Percentiles rank a stretch among this genome's conserved stretches.
phyloP scores from a whole-genome alignment of 2,113 vertebrate genomes.

The Cariama cristata region DNA sequence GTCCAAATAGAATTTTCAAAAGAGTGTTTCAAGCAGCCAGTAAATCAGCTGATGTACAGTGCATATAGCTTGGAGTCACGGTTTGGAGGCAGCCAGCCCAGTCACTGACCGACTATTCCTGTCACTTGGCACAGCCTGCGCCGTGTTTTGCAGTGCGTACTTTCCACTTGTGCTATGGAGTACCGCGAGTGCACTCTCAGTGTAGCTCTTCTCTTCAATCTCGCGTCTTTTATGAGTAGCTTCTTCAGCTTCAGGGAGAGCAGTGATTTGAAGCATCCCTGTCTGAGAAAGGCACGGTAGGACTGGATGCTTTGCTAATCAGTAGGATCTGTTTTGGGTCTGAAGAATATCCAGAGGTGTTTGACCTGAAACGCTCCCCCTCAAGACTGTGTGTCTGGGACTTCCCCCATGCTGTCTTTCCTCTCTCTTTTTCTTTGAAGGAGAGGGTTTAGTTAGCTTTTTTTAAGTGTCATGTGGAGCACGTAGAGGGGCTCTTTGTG shows the following conservation, averaged over 20 bases:
- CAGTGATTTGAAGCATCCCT: background rate
- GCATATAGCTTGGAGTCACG: background rate
- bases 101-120: background rate
- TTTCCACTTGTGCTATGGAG: background rate
- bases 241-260: background rate
- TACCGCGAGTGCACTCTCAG: rapidly evolving
- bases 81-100: background rate
- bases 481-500: rapidly evolving
- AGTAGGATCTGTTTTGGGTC: background rate
- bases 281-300: background rate
- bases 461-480: background rate
- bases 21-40: background rate
- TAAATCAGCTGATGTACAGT: background rate
- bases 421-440: background rate
- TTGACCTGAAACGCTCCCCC: background rate
- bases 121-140: background rate
- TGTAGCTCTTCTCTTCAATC: background rate
- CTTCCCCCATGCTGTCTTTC: background rate
- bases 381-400: background rate
- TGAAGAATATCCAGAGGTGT: background rate
- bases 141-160: rapidly evolving
- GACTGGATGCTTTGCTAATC: background rate
- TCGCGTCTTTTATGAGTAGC: background rate
- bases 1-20: background rate
- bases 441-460: background rate